Evolutionary conservation across 1,140 invertebrate genomes (phyloP), one percentile per base, ranked within the genome.

Genomic region (Stenopsyche tienmushanensis): DNA sequence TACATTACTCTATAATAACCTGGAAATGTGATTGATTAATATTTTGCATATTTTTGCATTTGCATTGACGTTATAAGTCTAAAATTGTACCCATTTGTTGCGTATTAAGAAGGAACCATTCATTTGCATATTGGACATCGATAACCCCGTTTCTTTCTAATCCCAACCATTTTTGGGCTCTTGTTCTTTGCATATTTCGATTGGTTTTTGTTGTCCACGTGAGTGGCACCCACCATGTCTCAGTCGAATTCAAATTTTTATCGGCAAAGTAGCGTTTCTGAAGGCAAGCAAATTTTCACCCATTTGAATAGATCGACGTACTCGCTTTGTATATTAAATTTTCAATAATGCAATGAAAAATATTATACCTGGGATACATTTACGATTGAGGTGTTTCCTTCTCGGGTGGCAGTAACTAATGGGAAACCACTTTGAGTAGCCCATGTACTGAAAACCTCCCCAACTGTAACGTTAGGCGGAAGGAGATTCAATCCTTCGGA

Each of bases 351-450:
- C 29, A 34, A 7, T 34, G 74, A 23, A 10, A 70, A 57, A 58
- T 72, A 73, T 59, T 71, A 59, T 73, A 84, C 82, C 76, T 88
- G 86, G 2, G 71, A 79, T 7, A 87, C 65, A 8, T 23, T 72
- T 1, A 79, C 76, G 1, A 72, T 69, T n/a, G 76, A 75, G 15
- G 73, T 73, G 1, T 74, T 65, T 69, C 87, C 86, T 71, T 85
- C 72, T 50, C 83, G 75, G 3, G 64, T 80, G 1, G 89, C 82
- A 0, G 80, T 88, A 3, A 79, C 18, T 3, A 77, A 69, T 0
- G 89, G 89, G 76, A 86, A 90, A 1, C 84, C 84, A 41, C 84
- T 84, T 73, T 90, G 87, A 41, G 84, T 76, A 1, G 85, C 86
- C 88, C 89, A 92, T 0, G 84, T 83, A 42, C 85, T 81, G 79